Evolutionary conservation across 2,113 vertebrate genomes (phyloP).

Genomic region (Gnathonemus longibarbis): DNA sequence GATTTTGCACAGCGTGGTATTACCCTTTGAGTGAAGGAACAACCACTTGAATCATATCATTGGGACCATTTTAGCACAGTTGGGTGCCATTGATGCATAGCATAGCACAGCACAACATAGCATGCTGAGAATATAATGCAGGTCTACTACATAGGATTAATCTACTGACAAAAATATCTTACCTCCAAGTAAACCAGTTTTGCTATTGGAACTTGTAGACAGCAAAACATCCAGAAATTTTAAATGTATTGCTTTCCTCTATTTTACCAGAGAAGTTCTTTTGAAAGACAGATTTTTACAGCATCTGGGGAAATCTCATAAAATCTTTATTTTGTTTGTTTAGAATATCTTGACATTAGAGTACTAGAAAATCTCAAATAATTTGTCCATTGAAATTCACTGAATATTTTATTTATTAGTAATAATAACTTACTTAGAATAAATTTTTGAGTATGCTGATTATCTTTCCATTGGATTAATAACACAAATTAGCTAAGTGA

Average conservation of each 20-base stretch:
- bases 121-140: background rate
- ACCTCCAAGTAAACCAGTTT: background rate
- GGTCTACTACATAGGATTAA: background rate
- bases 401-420: too few species aligned
- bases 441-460: too few species aligned
- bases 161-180: background rate
- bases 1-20: background rate
- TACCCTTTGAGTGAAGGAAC: background rate
- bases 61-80: background rate
- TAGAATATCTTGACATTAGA: too few species aligned
- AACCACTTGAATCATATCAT: background rate
- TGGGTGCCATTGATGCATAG: background rate
- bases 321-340: background rate
- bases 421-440: too few species aligned
- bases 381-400: too few species aligned
- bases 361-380: too few species aligned
- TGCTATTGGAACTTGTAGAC: background rate
- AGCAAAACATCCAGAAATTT: background rate
- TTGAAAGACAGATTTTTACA: background rate
- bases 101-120: background rate
- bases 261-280: background rate
- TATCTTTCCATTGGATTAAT: too few species aligned
- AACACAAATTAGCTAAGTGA: background rate
- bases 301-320: background rate
- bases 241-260: background rate